Evolutionary conservation across 2,113 vertebrate genomes (phyloP), one percentile per base, ranked within the genome.

Genomic region (Podiceps cristatus): DNA sequence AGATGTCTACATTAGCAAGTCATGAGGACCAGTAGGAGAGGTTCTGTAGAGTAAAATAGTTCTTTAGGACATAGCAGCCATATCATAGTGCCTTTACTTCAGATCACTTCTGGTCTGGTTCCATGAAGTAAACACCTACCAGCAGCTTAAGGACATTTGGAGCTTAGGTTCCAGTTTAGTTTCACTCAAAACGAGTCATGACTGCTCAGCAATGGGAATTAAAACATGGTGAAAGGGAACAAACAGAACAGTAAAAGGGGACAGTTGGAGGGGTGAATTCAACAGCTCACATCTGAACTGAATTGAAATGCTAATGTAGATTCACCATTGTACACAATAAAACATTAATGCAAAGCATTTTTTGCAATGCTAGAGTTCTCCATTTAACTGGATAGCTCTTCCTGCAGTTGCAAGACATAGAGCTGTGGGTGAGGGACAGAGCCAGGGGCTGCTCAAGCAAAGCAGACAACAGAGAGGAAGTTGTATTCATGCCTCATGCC

Each of bases 401-500:
- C 40, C 35, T 55, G 40, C 35, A 77, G 25, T 29, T 89, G n/a
- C 31, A 64, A 64, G 60, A 25, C 18, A 10, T 29, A 11, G 29
- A 13, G 10, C 37, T 49, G n/a, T 10, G 23, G 7, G 4, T 19
- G 10, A 81, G 28, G 5, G 13, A 56, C 18, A 77, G 42, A 88
- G 27, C 1, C 56, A 35, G 45, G 3, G 14, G 5, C 8, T 90
- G 18, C 18, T 82, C 24, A 56, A 56, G 20, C 7, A 83, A 77
- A 18, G 5, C 13, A 74, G 9, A 3, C 37, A 78, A n/a, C 42
- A 81, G 9, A 58, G 45, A 4, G 5, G 11, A 37, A 68, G 5
- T 15, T 63, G 15, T 35, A 37, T 6, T 8, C 0, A 0, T 37
- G 28, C 5, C 7, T 81, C 45, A 73, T 74, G n/a, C 2, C 7